phyloP scores from a whole-genome alignment of 1,140 invertebrate species.

The Apis laboriosa region DNA sequence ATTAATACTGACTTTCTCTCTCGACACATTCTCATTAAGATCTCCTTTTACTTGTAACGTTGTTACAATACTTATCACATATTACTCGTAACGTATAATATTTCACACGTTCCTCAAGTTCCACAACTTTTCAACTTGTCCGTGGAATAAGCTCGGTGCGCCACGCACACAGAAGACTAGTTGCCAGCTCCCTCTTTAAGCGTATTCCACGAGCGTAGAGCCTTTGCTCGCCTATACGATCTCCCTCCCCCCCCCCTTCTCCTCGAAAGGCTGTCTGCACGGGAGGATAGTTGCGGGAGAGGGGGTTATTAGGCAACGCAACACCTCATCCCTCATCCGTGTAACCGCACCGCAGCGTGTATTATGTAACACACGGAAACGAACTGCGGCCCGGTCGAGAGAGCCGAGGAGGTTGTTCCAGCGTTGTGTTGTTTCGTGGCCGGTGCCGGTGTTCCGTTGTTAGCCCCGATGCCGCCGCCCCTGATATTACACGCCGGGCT shows the following conservation, averaged over 20 bases:
- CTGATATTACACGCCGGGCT: slow-evolving; percentile 69
- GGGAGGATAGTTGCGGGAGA: slow-evolving; percentile 66
- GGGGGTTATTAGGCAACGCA: slow-evolving; percentile 80
- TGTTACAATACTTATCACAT: too few species aligned
- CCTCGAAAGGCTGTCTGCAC: slow-evolving; percentile 50
- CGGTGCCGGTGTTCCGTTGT: slow-evolving; percentile 57
- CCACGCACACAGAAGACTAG: background rate
- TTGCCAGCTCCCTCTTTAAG: slow-evolving; percentile 29
- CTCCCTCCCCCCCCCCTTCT: slow-evolving; percentile 6
- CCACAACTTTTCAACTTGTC: too few species aligned
- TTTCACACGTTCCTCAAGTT: too few species aligned
- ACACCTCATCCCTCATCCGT: slow-evolving; percentile 80
- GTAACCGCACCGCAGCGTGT: slow-evolving; percentile 79
- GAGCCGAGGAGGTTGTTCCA: slow-evolving; percentile 40
- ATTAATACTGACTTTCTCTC: too few species aligned
- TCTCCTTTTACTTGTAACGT: too few species aligned
- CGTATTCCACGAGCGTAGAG: slow-evolving; percentile 55
- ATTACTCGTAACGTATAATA: too few species aligned
- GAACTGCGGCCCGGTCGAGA: slow-evolving; percentile 68
- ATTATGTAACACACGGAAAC: slow-evolving; percentile 81
- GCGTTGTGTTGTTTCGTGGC: slow-evolving; percentile 55
- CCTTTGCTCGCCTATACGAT: background rate
- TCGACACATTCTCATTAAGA: too few species aligned
- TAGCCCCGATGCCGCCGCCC: slow-evolving; percentile 50
- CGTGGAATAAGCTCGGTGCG: too few species aligned